Evolutionary conservation across 2,888 invertebrate genomes (phyloP).

Genomic region (Trilocha varians): DNA sequence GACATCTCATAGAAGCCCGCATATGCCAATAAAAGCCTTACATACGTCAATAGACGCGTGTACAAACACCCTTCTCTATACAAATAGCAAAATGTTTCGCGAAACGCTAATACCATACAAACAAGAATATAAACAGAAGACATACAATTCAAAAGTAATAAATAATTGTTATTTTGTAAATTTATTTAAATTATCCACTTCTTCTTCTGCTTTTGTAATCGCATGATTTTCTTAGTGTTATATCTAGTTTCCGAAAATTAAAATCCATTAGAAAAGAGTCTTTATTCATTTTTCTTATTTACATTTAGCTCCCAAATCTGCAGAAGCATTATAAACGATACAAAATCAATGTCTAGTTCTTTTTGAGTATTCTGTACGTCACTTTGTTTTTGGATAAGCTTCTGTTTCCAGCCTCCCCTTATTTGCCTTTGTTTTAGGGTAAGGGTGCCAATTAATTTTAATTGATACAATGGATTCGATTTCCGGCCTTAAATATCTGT

Average conservation of each 20-base stretch:
- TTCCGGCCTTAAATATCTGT: not conserved
- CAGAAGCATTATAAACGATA: too few relatives aligned
- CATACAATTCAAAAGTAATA: not conserved
- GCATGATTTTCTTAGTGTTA: too few relatives aligned
- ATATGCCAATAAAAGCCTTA: slow-evolving; percentile 17
- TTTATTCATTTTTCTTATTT: too few relatives aligned
- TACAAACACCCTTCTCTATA: slow-evolving; percentile 19
- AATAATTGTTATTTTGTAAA: too few relatives aligned
- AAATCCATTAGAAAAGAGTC: too few relatives aligned
- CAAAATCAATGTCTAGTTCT: too few relatives aligned
- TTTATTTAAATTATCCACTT: too few relatives aligned
- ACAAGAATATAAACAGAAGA: not conserved
- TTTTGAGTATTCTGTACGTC: not conserved
- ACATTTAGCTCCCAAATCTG: too few relatives aligned
- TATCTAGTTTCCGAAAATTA: too few relatives aligned
- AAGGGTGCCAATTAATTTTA: slow-evolving; percentile 5
- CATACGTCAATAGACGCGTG: slow-evolving; percentile 20
- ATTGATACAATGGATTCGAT: slow-evolving; percentile 4
- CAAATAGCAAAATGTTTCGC: slow-evolving; percentile 19
- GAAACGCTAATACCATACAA: not conserved
- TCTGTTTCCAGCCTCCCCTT: slow-evolving; percentile 1
- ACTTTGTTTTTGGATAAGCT: not conserved
- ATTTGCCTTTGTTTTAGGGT: slow-evolving; percentile 3
- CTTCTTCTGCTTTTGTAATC: too few relatives aligned
- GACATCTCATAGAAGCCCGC: slow-evolving; percentile 10